Conservation (phyloP, 53 echinoderm and acorn worm species). For the Astropecten irregularis region DNA sequence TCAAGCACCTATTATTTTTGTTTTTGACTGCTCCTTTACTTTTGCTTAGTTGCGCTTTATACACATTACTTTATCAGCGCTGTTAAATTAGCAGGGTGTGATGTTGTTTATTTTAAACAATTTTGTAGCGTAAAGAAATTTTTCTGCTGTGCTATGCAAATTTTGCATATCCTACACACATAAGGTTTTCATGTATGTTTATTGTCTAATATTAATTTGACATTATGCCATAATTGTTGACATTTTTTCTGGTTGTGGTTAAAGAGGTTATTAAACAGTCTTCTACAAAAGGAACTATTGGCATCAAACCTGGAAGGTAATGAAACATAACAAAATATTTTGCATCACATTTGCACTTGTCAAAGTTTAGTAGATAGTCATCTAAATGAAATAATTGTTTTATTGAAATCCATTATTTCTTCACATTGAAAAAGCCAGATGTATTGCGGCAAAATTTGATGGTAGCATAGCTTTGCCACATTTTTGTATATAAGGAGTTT, state of each 20-base stretch:
- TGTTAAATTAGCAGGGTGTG: constrained; percentile 4
- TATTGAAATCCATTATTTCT: too few relatives aligned
- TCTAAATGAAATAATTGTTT: background rate
- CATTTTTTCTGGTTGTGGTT: background rate
- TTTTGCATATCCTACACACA: background rate
- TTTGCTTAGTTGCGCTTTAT: background rate
- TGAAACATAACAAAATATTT: too few relatives aligned
- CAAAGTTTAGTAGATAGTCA: background rate
- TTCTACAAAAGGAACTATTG: too few relatives aligned
- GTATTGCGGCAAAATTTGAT: too few relatives aligned
- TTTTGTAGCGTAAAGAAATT: background rate
- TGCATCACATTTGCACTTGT: background rate
- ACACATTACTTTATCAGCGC: background rate
- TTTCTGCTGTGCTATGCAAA: background rate
- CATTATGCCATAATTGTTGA: background rate
- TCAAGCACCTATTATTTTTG: background rate
- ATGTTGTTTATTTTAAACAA: background rate
- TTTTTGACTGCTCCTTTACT: background rate
- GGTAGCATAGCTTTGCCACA: too few relatives aligned
- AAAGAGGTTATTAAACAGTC: background rate
- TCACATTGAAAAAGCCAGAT: too few relatives aligned
- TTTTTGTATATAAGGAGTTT: too few relatives aligned
- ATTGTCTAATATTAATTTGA: background rate
- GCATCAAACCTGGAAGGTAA: background rate
- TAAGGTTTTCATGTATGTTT: background rate